Evolutionary conservation across 2,797 vertebrate genomes (phyloP).

Genomic region (Rhodeus uyekii): DNA sequence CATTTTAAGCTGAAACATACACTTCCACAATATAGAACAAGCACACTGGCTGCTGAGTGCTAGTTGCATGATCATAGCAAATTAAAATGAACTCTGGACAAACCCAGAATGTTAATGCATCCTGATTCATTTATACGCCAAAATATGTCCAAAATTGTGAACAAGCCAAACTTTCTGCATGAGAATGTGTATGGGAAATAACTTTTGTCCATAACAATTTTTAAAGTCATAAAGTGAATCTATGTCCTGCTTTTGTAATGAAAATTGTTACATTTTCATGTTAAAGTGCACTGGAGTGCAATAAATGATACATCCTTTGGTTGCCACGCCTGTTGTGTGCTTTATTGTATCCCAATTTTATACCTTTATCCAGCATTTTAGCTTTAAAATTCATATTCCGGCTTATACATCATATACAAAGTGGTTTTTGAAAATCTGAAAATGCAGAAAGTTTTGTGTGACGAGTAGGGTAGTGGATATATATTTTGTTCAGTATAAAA

Average conservation of each 20-base stretch:
- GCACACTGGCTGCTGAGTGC: constrained; percentile 17
- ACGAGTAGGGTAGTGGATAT: too few relatives aligned
- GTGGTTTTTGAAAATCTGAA: too few relatives aligned
- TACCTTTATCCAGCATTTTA: neutral
- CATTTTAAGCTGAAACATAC: constrained; percentile 11
- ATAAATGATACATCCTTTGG: constrained; percentile 50
- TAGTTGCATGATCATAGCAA: constrained; percentile 21
- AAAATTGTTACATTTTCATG: constrained; percentile 32
- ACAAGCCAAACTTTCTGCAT: constrained; percentile 41
- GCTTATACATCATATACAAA: too few relatives aligned
- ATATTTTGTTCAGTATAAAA: too few relatives aligned
- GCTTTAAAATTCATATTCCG: neutral
- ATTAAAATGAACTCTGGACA: constrained; percentile 12
- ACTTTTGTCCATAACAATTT: constrained; percentile 39
- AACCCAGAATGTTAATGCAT: constrained; percentile 1
- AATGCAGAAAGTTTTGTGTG: too few relatives aligned
- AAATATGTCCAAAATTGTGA: constrained; percentile 20
- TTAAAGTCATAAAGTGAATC: constrained; percentile 38
- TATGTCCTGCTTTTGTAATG: constrained; percentile 51
- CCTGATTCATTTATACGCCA: neutral
- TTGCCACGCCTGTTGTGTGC: neutral
- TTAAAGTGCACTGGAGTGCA: constrained; percentile 49
- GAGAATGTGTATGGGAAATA: constrained; percentile 40
- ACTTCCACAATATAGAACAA: neutral
- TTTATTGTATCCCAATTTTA: neutral